A percentile compares a stretch with the other conserved stretches of the same genome.
phyloP scores from a whole-genome alignment of 2,113 vertebrate genomes.

The Oreocharis arfaki region DNA sequence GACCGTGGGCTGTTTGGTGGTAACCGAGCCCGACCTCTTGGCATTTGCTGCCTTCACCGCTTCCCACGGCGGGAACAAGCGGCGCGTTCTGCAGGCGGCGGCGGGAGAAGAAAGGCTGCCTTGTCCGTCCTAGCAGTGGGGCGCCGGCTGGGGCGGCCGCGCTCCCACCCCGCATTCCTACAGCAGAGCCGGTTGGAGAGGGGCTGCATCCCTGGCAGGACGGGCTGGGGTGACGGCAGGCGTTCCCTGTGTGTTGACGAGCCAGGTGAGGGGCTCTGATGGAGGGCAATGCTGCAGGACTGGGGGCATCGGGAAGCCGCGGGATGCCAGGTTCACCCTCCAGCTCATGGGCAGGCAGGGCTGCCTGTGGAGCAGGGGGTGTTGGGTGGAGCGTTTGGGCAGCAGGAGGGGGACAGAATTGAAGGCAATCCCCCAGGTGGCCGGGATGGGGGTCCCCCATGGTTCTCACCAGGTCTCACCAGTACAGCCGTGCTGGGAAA shows the following conservation, averaged over 20 bases:
- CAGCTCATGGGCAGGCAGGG: not conserved
- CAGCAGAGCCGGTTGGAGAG: conserved; percentile 52
- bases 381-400: not conserved
- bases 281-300: not conserved
- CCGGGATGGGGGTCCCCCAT: too few relatives aligned
- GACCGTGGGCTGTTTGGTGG: not conserved
- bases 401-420: not conserved
- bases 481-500: not conserved
- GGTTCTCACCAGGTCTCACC: not conserved
- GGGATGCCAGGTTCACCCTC: not conserved
- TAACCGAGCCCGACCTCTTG: conserved; percentile 42
- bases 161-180: conserved; percentile 5
- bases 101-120: conserved; percentile 54
- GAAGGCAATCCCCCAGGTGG: fast-evolving
- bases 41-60: conserved; percentile 41
- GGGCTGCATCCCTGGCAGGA: not conserved
- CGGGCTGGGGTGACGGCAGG: not conserved
- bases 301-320: fast-evolving
- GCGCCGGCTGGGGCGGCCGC: not conserved
- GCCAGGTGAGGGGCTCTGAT: not conserved
- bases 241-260: not conserved
- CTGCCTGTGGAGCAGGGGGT: not conserved
- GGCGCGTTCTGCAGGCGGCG: conserved; percentile 34
- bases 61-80: conserved; percentile 60
- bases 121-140: conserved; percentile 42